Evolutionary conservation across 2,113 vertebrate species (phyloP), one percentile per base, ranked within the genome.

Genomic region (Emydocephalus ijimae): DNA sequence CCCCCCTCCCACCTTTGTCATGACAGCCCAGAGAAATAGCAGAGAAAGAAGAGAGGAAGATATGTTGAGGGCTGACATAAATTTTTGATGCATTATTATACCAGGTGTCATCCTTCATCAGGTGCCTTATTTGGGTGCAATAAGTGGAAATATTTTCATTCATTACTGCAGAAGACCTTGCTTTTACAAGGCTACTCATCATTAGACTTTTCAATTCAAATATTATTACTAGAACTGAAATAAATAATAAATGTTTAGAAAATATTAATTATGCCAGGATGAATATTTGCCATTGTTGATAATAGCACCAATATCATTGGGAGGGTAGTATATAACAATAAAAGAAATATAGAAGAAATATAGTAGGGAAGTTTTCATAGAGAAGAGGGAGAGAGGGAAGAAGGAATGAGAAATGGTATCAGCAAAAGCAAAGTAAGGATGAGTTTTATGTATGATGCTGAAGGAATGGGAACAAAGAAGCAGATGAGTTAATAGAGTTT

Each of bases 201-300:
- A 59, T 50, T 10, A n/a, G 2, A 91, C 21, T 85, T 69, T 93
- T 90, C 56, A 52, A 86, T 93, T 93, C 4, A 92, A 23, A 34
- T 54, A 92, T 89, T 48, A 93, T 85, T 88, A 12, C 52, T 1
- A 94, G 59, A 90, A 92, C 21, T 15, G 0, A 85, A 91, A 55
- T 88, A 21, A 90, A 93, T 56, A 50, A 50, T 9, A 92, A 90
- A 88, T 57, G 20, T 86, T 39, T 86, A 20, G 39, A 45, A 43
- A 20, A 50, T 57, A 29, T 12, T 81, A 43, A 74, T 64, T 90
- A n/a, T 64, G 45, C 23, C 23, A 89, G 57, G 0, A 12, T n/a
- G 26, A 23, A 50, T 29, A 69, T 69, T 9, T 52, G 8, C 34
- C 89, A 64, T 57, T 34, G 8, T 50, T 52, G n/a, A 52, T 21